Evolutionary conservation across 2,113 vertebrate species (phyloP), one percentile per base, ranked within the genome.

Genomic region (Barbus barbus): DNA sequence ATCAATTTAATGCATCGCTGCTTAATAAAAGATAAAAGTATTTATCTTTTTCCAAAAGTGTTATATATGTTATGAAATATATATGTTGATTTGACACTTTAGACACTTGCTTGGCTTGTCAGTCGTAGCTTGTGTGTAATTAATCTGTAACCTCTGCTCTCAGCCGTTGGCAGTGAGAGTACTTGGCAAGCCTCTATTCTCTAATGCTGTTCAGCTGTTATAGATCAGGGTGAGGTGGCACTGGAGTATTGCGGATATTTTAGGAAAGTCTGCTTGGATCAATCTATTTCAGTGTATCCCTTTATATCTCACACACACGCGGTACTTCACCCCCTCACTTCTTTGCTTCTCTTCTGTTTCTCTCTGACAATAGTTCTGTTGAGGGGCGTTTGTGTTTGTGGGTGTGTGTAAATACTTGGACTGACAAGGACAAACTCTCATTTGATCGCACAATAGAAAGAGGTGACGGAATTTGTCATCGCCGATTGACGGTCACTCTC

Each of bases 181-280:
- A 31, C 16, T 76, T 67, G 73, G 24, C 56, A 63, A 33, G 44
- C 61, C 33, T 56, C 8, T 51, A 12, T 24, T 36, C 73, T 26
- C 61, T 87, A 86, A 85, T 83, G 86, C 86, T 77, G 80, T 80
- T 89, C 56, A 58, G 65, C 83, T 58, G 38, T 61, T 60, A 74
- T 44, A 44, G 71, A 60, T 61, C 38, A 69, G 56, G 41, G 41
- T 71, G 48, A 46, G 16, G 53, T 26, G 48, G 26, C 67, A 76
- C 74, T 75, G 36, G 71, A 51, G 41, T 36, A 78, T 78, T 80
- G 20, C 5, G 41, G 38, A 61, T 80, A 80, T 80, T 80, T 80
- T 80, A 13, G 26, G 78, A 80, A 65, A 22, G 60, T 28, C 78
- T 80, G 26, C 26, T 63, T 63, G 41, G 60, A 80, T 80, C 36